Conservation (phyloP, 2,797 vertebrate species). For the Pangasius larnaudii region DNA sequence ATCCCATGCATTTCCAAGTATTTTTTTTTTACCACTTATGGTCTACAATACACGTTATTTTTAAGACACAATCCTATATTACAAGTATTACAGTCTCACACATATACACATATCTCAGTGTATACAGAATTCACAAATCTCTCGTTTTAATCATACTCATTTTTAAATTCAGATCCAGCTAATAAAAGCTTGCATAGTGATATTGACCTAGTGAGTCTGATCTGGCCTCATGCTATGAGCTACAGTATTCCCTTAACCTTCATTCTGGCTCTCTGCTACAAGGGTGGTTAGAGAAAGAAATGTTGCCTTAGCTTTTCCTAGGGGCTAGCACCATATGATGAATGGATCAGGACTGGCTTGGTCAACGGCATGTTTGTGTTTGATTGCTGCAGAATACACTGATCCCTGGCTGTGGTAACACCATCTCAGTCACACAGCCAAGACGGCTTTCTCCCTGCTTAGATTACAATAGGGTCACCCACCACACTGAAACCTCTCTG, state of each 20-base stretch:
- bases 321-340: not conserved
- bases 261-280: not conserved
- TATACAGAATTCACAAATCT: not conserved
- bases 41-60: not conserved
- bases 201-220: not conserved
- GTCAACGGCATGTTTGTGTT: not conserved
- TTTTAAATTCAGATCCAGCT: constrained; percentile 1
- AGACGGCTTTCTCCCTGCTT: constrained; percentile 67
- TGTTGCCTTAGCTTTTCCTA: not conserved
- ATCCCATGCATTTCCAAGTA: not conserved
- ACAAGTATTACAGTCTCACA: not conserved
- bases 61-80: not conserved
- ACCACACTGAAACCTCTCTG: constrained; percentile 48
- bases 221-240: not conserved
- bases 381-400: not conserved
- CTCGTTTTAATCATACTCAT: not conserved
- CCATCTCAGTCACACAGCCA: constrained; percentile 54
- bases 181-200: not conserved
- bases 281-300: not conserved
- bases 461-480: constrained; percentile 60
- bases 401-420: constrained; percentile 1
- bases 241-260: constrained; percentile 3
- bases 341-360: not conserved
- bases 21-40: constrained; percentile 2
- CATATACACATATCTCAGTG: not conserved